Conservation (phyloP, 2,888 invertebrate genomes). For the Apantesis nais region DNA sequence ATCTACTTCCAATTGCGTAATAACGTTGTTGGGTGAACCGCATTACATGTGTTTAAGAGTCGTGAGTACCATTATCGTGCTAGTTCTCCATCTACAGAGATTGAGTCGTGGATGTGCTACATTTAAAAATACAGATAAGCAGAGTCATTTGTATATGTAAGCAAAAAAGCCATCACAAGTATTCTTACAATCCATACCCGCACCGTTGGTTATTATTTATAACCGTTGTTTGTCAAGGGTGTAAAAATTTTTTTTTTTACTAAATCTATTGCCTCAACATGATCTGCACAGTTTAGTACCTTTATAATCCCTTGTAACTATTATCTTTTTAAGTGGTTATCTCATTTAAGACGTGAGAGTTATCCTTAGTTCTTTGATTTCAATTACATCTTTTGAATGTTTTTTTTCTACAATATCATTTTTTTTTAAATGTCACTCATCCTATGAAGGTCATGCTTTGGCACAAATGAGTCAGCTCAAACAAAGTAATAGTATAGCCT, state of each 20-base stretch:
- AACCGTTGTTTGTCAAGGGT: not conserved
- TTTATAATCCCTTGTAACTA: not conserved
- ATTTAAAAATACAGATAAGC: conserved; percentile 17
- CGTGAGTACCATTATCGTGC: conserved; percentile 53
- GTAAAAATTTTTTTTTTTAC: not conserved
- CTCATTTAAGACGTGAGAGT: not conserved
- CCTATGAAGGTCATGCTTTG: too few relatives aligned
- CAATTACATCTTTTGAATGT: not conserved
- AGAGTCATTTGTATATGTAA: too few relatives aligned
- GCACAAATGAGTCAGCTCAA: too few relatives aligned
- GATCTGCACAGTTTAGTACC: not conserved
- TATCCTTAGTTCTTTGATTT: not conserved
- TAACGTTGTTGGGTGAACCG: not conserved
- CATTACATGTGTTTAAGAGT: conserved; percentile 53
- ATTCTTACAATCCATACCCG: not conserved
- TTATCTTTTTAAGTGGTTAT: not conserved
- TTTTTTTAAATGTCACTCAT: not conserved
- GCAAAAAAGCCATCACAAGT: too few relatives aligned
- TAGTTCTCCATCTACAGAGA: conserved; percentile 52
- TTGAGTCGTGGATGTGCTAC: conserved; percentile 47
- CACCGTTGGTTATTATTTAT: not conserved
- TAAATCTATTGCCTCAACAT: not conserved
- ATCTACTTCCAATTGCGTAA: not conserved
- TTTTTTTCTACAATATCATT: not conserved
- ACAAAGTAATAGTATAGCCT: too few relatives aligned